phyloP scores from a whole-genome alignment of 2,113 vertebrate species.

The Neopipo cinnamomea region DNA sequence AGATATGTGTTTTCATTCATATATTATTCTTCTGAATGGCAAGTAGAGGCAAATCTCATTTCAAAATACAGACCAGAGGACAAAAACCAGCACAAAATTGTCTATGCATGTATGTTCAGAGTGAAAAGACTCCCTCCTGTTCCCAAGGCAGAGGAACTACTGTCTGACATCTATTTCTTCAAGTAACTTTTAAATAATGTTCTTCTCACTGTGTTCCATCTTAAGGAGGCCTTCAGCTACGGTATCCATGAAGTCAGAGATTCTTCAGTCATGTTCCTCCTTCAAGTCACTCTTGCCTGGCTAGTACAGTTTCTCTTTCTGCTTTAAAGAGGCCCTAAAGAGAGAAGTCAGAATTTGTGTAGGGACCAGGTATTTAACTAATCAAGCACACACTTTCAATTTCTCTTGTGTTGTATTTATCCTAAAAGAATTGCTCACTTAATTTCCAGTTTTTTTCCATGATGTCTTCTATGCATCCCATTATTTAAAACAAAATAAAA shows the following conservation, averaged over 20 bases:
- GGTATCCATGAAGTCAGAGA: neutral
- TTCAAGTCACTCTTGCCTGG: neutral
- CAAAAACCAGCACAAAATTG: neutral
- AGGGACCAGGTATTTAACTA: neutral
- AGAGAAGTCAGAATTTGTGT: neutral
- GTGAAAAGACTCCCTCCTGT: neutral
- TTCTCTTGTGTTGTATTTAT: neutral
- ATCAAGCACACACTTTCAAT: neutral
- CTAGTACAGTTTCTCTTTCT: neutral
- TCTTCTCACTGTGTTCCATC: neutral
- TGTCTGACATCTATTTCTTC: neutral
- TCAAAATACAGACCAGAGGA: neutral
- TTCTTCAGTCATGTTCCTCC: neutral
- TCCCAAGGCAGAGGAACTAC: neutral
- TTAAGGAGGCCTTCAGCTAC: neutral
- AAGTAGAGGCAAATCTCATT: neutral
- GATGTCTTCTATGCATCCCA: neutral
- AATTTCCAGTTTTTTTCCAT: neutral
- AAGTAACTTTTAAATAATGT: neutral
- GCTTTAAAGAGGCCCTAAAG: neutral
- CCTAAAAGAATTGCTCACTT: neutral
- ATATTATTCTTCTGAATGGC: neutral
- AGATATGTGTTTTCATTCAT: neutral
- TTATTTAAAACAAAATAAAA: neutral
- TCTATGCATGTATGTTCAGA: neutral